Evolutionary conservation across 2,888 invertebrate genomes (phyloP).

Genomic region (Cheilosia scutellata): DNA sequence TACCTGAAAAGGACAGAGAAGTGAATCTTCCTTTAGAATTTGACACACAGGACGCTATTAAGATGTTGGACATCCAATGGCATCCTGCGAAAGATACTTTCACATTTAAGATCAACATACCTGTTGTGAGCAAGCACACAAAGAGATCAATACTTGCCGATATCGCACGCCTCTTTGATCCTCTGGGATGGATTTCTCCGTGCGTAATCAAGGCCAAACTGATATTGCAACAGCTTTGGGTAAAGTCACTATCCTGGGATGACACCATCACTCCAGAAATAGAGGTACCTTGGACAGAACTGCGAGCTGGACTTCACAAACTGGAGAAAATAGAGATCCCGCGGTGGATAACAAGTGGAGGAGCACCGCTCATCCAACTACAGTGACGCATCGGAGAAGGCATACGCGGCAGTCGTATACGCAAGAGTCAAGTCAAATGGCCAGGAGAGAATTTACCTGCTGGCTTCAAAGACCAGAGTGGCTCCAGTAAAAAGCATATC

Average conservation of each 20-base stretch:
- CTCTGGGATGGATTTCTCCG: conserved; percentile 48
- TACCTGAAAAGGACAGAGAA: conserved; percentile 16
- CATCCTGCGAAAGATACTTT: not conserved
- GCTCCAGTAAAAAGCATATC: conserved; percentile 10
- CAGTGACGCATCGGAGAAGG: conserved; percentile 14
- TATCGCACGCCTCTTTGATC: conserved; percentile 49
- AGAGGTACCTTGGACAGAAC: not conserved
- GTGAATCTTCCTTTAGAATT: not conserved
- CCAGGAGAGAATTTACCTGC: too few species aligned
- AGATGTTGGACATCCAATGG: not conserved
- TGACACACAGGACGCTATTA: not conserved
- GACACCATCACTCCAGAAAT: not conserved
- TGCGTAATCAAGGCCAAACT: conserved; percentile 37
- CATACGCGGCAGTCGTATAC: too few species aligned
- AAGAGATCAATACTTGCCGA: conserved; percentile 38
- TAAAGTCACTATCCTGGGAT: conserved; percentile 2
- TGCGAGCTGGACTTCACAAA: not conserved
- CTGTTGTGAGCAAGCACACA: not conserved
- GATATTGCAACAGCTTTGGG: conserved; percentile 25
- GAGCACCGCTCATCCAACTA: not conserved
- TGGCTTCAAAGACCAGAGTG: conserved; percentile 20
- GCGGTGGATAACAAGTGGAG: not conserved
- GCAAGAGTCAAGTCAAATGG: too few species aligned
- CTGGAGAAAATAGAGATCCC: conserved; percentile 7
- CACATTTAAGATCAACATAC: not conserved